These are phyloP conservation scores for Ceratothoa steindachneri DNA, from an alignment of 2,888 invertebrate genomes.

Conservation along the genomic window DNA sequence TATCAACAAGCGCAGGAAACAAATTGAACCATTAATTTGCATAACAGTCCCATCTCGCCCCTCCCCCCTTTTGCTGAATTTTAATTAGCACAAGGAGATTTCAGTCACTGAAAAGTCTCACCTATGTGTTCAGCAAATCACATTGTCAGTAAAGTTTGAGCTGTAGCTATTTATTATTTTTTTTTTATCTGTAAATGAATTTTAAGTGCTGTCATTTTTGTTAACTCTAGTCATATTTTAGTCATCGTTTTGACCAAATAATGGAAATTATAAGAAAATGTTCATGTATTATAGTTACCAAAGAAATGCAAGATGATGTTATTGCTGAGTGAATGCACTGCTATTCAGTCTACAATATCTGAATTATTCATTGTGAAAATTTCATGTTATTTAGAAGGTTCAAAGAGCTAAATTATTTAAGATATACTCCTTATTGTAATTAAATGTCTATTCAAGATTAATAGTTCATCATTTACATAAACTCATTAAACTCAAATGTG, in stretches of 20 bases:
- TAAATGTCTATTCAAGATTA: too few relatives aligned
- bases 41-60: not conserved
- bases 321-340: not conserved
- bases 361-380: too few relatives aligned
- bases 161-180: not conserved
- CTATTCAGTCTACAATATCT: too few relatives aligned
- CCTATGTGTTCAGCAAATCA: not conserved
- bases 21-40: too few relatives aligned
- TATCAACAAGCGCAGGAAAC: too few relatives aligned
- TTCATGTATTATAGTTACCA: not conserved
- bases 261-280: not conserved
- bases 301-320: not conserved
- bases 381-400: too few relatives aligned
- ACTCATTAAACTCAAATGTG: too few relatives aligned
- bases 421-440: too few relatives aligned
- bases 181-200: not conserved
- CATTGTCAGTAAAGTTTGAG: not conserved
- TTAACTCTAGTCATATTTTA: not conserved
- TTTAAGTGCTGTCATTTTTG: not conserved
- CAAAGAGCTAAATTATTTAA: too few relatives aligned
- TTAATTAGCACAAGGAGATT: not conserved
- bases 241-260: not conserved
- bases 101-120: not conserved
- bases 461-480: too few relatives aligned
- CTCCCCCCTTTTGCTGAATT: too few relatives aligned